A percentile compares a stretch with the other conserved stretches of the same genome.
Evolutionary conservation across 2,888 invertebrate species (phyloP).

Genomic region (Pristionchus fissidentatus): DNA sequence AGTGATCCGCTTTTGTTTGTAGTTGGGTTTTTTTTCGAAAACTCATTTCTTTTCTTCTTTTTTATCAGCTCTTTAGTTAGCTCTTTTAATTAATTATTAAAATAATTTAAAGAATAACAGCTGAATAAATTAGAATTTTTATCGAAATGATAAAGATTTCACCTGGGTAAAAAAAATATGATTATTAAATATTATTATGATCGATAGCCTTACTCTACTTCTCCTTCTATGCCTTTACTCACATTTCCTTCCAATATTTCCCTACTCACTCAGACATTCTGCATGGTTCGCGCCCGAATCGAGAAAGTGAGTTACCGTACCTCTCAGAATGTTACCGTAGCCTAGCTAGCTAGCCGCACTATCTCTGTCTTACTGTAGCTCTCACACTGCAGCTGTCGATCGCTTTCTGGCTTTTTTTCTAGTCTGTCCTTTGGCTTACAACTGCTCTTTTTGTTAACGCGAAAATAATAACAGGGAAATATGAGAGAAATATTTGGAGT

Average conservation of each 20-base stretch:
- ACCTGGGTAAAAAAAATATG: background rate
- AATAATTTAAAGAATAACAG: too few species aligned
- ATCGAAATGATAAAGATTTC: background rate
- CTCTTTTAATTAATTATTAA: too few species aligned
- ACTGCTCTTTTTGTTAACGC: background rate
- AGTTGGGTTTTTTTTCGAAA: too few species aligned
- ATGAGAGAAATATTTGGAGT: too few species aligned
- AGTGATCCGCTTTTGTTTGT: too few species aligned
- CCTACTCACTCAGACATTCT: constrained; percentile 54
- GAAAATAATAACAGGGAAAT: background rate
- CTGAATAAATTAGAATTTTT: too few species aligned
- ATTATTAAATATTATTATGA: too few species aligned
- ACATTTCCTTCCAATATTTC: background rate
- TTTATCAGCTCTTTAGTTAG: too few species aligned
- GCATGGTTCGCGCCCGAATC: constrained; percentile 67
- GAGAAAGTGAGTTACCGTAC: constrained; percentile 55
- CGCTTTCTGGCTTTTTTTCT: background rate
- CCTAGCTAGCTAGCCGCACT: too few species aligned
- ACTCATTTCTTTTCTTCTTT: too few species aligned
- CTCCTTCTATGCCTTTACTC: too few species aligned
- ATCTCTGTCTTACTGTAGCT: constrained; percentile 13
- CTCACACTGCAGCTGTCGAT: background rate
- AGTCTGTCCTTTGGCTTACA: background rate
- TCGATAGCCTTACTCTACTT: too few species aligned
- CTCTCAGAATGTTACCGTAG: background rate